Conservation (phyloP, 2,888 invertebrate species). For the Xanthorhoe spadicearia region DNA sequence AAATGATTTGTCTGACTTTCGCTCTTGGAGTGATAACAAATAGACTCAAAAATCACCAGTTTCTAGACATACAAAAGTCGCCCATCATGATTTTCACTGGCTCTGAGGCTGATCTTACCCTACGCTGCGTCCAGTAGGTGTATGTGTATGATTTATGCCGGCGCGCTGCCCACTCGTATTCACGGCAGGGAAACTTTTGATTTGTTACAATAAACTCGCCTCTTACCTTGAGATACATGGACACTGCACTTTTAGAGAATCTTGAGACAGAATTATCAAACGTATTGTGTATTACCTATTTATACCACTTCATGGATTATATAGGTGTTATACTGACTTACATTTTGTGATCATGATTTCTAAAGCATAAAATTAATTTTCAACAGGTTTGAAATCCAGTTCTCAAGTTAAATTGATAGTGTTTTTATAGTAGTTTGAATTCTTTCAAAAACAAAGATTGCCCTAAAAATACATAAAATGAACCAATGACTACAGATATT, state of each 20-base stretch:
- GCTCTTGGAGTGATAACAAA: neutral
- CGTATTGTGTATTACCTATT: too few species aligned
- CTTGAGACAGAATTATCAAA: slow-evolving; percentile 2
- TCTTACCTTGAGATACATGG: slow-evolving; percentile 43
- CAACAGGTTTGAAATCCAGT: too few species aligned
- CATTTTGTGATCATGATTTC: too few species aligned
- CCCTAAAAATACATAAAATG: too few species aligned
- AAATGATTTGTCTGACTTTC: neutral
- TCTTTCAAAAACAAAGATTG: too few species aligned
- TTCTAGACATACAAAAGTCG: neutral
- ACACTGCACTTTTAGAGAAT: slow-evolving; percentile 30
- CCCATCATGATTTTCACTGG: neutral
- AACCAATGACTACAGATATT: too few species aligned
- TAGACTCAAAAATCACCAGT: neutral
- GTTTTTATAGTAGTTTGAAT: too few species aligned
- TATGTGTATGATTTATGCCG: slow-evolving; percentile 41
- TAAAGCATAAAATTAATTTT: too few species aligned
- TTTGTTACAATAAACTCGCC: slow-evolving; percentile 63
- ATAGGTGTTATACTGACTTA: too few species aligned
- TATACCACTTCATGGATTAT: too few species aligned
- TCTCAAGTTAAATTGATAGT: too few species aligned
- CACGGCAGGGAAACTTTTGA: slow-evolving; percentile 58
- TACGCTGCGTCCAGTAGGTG: slow-evolving; percentile 26
- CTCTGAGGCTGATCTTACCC: neutral
- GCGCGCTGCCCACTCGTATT: slow-evolving; percentile 47